Evolutionary conservation across 37 sponge, comb jelly and placozoan species (phyloP).

Genomic region (Hormiphora californensis): DNA sequence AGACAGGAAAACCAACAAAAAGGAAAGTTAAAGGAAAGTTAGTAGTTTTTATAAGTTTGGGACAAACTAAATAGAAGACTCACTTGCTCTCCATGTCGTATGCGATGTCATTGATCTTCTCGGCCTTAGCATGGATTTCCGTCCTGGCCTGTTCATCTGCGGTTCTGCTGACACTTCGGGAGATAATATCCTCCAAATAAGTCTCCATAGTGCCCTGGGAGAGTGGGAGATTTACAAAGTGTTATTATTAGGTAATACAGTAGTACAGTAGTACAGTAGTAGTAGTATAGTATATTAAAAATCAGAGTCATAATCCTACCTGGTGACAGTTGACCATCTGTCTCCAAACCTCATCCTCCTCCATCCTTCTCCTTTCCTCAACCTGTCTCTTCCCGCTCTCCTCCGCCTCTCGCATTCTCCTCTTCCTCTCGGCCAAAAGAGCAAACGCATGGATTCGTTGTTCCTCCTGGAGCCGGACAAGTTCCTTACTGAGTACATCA

Average conservation of each 20-base stretch:
- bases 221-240: background rate
- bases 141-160: slow-evolving; percentile 86
- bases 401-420: slow-evolving; percentile 93
- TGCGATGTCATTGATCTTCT: slow-evolving; percentile 74
- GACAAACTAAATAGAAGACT: slow-evolving; percentile 28
- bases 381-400: slow-evolving; percentile 89
- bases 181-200: slow-evolving; percentile 88
- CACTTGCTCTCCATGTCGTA: slow-evolving; percentile 70
- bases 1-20: too few species aligned
- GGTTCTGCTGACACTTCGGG: slow-evolving; percentile 66
- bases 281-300: too few species aligned
- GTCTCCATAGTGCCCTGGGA: slow-evolving; percentile 75
- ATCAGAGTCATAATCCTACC: too few species aligned
- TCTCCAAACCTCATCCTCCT: slow-evolving; percentile 91
- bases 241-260: too few species aligned
- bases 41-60: too few species aligned
- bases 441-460: slow-evolving; percentile 81
- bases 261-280: too few species aligned
- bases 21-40: too few species aligned
- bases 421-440: slow-evolving; percentile 81
- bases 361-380: slow-evolving; percentile 80
- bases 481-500: slow-evolving; percentile 91
- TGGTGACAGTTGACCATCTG: slow-evolving; percentile 65
- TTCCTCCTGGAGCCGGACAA: slow-evolving; percentile 85
- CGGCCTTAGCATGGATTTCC: slow-evolving; percentile 71